Base-by-base conservation (phyloP, 2,113 vertebrate species). In the Gadus chalcogrammus region DNA sequence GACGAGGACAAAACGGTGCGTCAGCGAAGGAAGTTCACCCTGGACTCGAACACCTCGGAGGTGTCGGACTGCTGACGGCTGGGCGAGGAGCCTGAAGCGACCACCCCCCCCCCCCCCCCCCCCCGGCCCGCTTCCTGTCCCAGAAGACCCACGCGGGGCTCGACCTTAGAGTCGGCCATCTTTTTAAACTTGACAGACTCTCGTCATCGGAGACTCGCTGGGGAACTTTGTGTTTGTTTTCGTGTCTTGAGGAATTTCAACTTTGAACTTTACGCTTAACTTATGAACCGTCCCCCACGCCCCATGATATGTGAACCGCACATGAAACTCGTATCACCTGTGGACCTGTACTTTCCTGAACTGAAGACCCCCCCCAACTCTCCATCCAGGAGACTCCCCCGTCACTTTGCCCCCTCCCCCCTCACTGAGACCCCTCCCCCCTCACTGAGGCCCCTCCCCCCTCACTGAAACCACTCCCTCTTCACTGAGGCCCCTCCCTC, bases 1-100 rank as follows among this genome's bases (percentile, higher is more conserved):
- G 91, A 92, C 38, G 92, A 92, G 70, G 88, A 91, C 24, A 92
- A 91, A 77, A 77, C 82, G 15, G 85, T 93, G 59, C 83, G 92
- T 20, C 89, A 90, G 68, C 87, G 92, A 64, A 82, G 85, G 72
- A 90, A 86, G 73, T 67, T 87, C 27, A 38, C 87, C 68, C 89
- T 80, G 22, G 92, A 91, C 64, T 88, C 88, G 62, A 90, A 90
- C 85, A 78, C 82, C 27, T 92, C 91, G 0, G 92, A 92, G 75
- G 74, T 92, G 15, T 91, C 91, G 0, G 92, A 93, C 82, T 90
- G 88, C 87, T 93, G 87, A 91, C 82, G 79, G 56, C 64, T 67
- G 59, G 74, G 2, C 0, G 72, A 62, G 67, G 20, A 20, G 20
- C 20, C 20, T 20, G 1, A 20, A 20, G 20, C 20, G 20, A 20